phyloP scores from a whole-genome alignment of 2,888 invertebrate species.

The Hirtodrosophila alboralis region DNA sequence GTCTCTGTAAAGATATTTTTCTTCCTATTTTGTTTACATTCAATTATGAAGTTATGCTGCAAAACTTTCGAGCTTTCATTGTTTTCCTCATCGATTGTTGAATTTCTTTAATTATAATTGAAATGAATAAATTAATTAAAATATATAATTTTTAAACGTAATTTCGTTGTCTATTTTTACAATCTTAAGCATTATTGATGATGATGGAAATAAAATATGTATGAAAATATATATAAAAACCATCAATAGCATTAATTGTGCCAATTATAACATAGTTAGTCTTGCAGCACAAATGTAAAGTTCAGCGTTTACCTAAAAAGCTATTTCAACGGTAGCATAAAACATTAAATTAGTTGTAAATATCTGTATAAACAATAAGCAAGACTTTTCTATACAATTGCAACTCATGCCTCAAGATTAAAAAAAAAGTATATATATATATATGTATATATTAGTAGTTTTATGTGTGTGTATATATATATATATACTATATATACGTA shows the following conservation, averaged over 20 bases:
- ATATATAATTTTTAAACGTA: too few relatives aligned
- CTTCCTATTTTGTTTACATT: neutral
- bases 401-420: neutral
- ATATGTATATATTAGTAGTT: constrained; percentile 10
- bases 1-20: constrained; percentile 3
- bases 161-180: too few relatives aligned
- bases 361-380: constrained; percentile 38
- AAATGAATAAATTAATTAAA: too few relatives aligned
- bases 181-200: too few relatives aligned
- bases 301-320: constrained; percentile 7
- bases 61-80: too few relatives aligned
- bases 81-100: too few relatives aligned
- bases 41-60: neutral
- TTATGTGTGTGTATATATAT: constrained; percentile 12
- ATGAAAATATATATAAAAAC: too few relatives aligned
- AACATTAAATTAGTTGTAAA: constrained; percentile 12
- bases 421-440: constrained; percentile 10
- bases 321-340: constrained; percentile 4
- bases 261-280: too few relatives aligned
- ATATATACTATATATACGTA: constrained; percentile 7
- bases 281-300: neutral
- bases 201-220: too few relatives aligned
- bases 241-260: too few relatives aligned
- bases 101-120: too few relatives aligned
- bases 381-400: neutral